These are phyloP conservation scores for Pteronotus mesoamericanus DNA, from an alignment of 2,797 vertebrate genomes.

Conservation along the genomic window DNA sequence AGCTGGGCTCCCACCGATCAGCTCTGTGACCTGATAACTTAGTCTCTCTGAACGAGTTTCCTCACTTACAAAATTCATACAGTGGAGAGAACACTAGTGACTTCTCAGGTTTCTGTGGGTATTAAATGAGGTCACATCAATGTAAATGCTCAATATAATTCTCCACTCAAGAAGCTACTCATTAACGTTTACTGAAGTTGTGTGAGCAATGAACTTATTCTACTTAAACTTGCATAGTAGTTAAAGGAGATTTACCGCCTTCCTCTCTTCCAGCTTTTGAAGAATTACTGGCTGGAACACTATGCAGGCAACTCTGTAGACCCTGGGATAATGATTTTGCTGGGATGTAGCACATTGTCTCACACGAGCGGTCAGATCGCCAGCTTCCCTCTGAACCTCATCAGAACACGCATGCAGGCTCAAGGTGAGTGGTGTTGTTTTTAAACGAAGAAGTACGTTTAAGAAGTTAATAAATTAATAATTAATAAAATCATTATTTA, in stretches of 20 bases:
- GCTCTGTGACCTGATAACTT: background rate
- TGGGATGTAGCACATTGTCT: constrained; percentile 90
- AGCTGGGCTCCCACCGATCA: background rate
- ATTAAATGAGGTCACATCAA: background rate
- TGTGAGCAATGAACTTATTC: background rate
- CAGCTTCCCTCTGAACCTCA: constrained; percentile 90
- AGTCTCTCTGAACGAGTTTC: background rate
- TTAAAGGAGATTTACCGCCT: constrained; percentile 12
- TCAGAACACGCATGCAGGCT: constrained; percentile 93
- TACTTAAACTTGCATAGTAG: background rate
- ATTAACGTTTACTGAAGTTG: background rate
- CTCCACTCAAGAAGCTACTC: background rate
- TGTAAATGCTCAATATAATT: background rate
- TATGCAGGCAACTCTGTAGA: constrained; percentile 88
- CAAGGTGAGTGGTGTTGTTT: constrained; percentile 84
- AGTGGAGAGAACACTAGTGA: background rate
- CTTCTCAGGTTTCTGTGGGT: background rate
- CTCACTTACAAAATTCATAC: background rate
- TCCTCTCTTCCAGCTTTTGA: constrained; percentile 85
- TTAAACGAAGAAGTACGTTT: background rate
- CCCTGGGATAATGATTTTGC: constrained; percentile 88
- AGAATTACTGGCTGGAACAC: constrained; percentile 90
- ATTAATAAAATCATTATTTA: background rate
- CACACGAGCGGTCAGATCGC: constrained; percentile 91
- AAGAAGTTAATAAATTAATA: background rate